Conservation (phyloP, 2,113 vertebrate species). For the Nipponia nippon region DNA sequence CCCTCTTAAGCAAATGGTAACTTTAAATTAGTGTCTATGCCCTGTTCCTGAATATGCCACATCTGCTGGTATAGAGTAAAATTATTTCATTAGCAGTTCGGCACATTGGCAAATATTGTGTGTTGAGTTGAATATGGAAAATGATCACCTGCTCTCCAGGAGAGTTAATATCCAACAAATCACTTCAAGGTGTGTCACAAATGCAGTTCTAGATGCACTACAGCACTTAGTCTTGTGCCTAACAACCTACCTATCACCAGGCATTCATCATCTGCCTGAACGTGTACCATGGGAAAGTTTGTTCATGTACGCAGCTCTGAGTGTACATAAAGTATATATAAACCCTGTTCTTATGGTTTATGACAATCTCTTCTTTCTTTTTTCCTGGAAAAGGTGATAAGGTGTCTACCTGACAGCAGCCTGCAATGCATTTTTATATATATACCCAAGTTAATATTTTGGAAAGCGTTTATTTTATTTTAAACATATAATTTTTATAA, state of each 20-base stretch:
- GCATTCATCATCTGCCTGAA: slow-evolving; percentile 7
- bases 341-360: not conserved
- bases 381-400: not conserved
- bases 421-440: not conserved
- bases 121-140: not conserved
- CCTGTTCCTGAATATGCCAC: not conserved
- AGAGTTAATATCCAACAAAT: slow-evolving; percentile 34
- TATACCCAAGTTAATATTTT: not conserved
- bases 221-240: not conserved
- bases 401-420: not conserved
- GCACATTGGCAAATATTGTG: not conserved
- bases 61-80: not conserved
- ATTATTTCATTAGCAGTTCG: not conserved
- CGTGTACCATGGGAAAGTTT: not conserved
- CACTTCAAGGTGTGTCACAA: not conserved
- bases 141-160: not conserved
- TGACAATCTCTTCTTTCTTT: not conserved
- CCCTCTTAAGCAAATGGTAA: not conserved
- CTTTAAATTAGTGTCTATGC: not conserved
- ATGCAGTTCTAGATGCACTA: not conserved
- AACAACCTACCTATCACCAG: not conserved
- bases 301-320: not conserved
- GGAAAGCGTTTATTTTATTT: not conserved
- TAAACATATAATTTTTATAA: not conserved
- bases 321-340: not conserved